A percentile compares a stretch with the other conserved stretches of the same genome.
phyloP scores from a whole-genome alignment of 1,140 invertebrate species.

The Spodoptera frugiperda region DNA sequence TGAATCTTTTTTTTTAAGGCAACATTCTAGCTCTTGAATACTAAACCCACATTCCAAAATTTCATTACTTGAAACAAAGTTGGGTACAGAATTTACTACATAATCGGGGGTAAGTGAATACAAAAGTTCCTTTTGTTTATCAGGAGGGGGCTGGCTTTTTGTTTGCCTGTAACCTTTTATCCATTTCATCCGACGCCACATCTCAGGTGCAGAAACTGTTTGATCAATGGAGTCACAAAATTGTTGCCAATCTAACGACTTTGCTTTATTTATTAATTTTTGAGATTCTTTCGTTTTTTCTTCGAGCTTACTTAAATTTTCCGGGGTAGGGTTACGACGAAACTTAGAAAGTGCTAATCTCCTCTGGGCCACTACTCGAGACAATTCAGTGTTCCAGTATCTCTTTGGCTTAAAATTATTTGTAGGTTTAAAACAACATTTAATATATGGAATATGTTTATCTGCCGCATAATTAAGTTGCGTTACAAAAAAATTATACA shows the following conservation, averaged over 20 bases:
- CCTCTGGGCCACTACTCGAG: neutral
- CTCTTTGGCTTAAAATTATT: neutral
- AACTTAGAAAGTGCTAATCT: neutral
- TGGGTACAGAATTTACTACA: conserved; percentile 43
- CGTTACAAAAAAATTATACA: neutral
- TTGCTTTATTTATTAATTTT: neutral
- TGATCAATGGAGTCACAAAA: conserved; percentile 30
- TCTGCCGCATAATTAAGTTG: neutral
- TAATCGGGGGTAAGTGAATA: conserved; percentile 52
- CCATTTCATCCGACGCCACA: too few relatives aligned
- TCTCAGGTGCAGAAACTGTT: too few relatives aligned
- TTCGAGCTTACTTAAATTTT: neutral
- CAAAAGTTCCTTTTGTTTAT: conserved; percentile 38
- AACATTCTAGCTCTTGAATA: conserved; percentile 46
- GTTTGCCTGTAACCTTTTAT: too few relatives aligned
- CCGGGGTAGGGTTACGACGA: neutral
- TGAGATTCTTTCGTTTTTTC: neutral
- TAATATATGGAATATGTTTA: neutral
- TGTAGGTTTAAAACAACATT: neutral
- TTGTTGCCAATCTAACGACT: neutral
- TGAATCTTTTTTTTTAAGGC: conserved; percentile 50
- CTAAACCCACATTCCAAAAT: conserved; percentile 46
- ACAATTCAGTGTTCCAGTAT: neutral
- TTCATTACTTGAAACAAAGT: conserved; percentile 32
- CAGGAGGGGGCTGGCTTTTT: neutral